A percentile compares a stretch with the other conserved stretches of the same genome.
Evolutionary conservation across 2,797 vertebrate genomes (phyloP).

Genomic region (Furcifer pardalis): DNA sequence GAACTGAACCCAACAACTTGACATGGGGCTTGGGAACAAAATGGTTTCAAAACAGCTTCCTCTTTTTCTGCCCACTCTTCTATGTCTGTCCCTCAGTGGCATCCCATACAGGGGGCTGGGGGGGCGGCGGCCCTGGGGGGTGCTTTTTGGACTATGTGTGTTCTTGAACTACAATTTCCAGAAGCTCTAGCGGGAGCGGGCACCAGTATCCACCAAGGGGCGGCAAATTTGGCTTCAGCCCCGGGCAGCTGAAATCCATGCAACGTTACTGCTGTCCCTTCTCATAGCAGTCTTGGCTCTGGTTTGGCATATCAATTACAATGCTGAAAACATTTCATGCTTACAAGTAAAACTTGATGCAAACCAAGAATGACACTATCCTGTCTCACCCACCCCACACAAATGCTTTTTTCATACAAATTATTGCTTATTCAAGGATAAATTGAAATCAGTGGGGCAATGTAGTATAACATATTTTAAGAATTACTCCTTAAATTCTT

Average conservation of each 20-base stretch:
- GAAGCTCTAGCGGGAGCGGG: too few relatives aligned
- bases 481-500: neutral
- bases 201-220: too few relatives aligned
- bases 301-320: neutral
- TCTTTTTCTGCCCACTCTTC: neutral
- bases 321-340: constrained; percentile 28
- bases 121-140: too few relatives aligned
- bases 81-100: constrained; percentile 30
- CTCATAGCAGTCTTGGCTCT: neutral
- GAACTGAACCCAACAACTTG: constrained; percentile 9
- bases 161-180: too few relatives aligned
- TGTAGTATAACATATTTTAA: neutral
- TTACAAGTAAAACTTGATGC: constrained; percentile 45
- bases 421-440: neutral
- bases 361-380: constrained; percentile 22
- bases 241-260: too few relatives aligned
- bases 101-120: too few relatives aligned
- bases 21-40: constrained; percentile 6
- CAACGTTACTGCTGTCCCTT: too few relatives aligned
- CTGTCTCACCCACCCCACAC: too few relatives aligned
- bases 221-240: too few relatives aligned
- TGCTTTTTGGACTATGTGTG: too few relatives aligned
- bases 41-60: constrained; percentile 26
- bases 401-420: neutral
- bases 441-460: neutral